Base-by-base conservation (phyloP, 2,113 vertebrate species). In the Isurus oxyrinchus region DNA sequence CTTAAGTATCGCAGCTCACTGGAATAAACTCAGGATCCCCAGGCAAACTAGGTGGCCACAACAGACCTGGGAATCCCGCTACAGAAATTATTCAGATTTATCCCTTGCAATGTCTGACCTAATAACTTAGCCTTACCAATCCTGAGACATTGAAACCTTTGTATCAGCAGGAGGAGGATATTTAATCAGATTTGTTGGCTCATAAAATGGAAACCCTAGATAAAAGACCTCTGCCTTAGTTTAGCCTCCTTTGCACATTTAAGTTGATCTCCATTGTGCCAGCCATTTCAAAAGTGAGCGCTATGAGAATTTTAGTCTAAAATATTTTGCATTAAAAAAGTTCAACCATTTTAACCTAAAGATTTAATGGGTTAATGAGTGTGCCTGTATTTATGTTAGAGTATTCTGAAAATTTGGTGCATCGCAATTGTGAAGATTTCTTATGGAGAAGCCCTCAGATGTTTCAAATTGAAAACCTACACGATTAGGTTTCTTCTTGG, bases 401-500 rank as follows among this genome's bases (percentile, higher is more conserved):
- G n/a, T 3, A 40, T 40, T 81, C 81, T 44, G 40, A 0, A 84
- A 84, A 1, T 84, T 84, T 40, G 5, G 19, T 44, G 19, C 40
- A 84, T 21, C 19, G 14, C 40, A 44, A 84, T 6, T 44, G 40
- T 5, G n/a, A 84, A 84, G 81, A 23, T 21, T 84, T 84, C 16
- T 84, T 44, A 44, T 19, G n/a, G 90, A 40, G 16, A n/a, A 93
- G 57, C 31, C 27, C 63, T 63, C 55, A n/a, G 90, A 16, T 40
- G 5, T 6, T 23, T 40, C 59, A 63, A 63, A 63, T 95, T 95
- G 5, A 31, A 72, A 96, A 98, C 98, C 98, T 97, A 99, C 99
- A 2, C 87, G 96, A 97, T 97, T 97, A 53, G 97, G 0, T 97
- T 96, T 98, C 94, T 97, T 99, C 97, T 99, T 95, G 94, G 97